Percentiles rank a stretch among this genome's conserved stretches.
These are phyloP conservation scores for Ceryle rudis DNA, from an alignment of 2,797 vertebrate genomes.

Conservation along the genomic window DNA sequence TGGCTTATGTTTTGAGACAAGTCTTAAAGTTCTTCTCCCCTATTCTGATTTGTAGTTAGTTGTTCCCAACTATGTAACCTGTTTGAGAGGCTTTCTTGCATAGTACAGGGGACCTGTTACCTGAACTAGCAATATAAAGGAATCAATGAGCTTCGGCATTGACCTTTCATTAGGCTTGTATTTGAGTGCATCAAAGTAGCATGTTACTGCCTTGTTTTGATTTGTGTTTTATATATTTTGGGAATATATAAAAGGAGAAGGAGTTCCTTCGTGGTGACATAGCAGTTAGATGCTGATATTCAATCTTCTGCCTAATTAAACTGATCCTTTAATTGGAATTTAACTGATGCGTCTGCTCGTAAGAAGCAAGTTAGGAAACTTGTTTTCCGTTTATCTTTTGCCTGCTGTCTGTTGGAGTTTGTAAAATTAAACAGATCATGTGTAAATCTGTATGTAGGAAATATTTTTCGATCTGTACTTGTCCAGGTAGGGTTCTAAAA, in stretches of 20 bases:
- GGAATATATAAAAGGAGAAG: neutral
- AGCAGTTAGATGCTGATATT: neutral
- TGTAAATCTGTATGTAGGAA: neutral
- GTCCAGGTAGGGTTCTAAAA: neutral
- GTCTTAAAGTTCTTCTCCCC: neutral
- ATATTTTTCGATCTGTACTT: neutral
- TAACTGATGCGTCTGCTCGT: neutral
- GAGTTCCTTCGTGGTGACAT: neutral
- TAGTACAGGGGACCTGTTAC: neutral
- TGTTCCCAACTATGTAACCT: rapidly evolving
- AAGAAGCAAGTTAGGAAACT: neutral
- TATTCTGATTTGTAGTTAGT: neutral
- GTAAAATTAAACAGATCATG: neutral
- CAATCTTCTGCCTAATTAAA: neutral
- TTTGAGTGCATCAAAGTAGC: neutral
- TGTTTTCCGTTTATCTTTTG: neutral
- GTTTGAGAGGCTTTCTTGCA: neutral
- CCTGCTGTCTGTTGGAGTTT: neutral
- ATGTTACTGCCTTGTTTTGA: neutral
- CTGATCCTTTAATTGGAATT: neutral
- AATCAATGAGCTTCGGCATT: neutral
- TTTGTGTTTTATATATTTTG: neutral
- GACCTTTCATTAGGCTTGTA: neutral
- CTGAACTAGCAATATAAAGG: neutral
- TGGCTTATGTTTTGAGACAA: neutral